Percentiles rank a stretch among this genome's conserved stretches.
phyloP scores from a whole-genome alignment of 2,797 vertebrate genomes.

The Crax fasciolata region DNA sequence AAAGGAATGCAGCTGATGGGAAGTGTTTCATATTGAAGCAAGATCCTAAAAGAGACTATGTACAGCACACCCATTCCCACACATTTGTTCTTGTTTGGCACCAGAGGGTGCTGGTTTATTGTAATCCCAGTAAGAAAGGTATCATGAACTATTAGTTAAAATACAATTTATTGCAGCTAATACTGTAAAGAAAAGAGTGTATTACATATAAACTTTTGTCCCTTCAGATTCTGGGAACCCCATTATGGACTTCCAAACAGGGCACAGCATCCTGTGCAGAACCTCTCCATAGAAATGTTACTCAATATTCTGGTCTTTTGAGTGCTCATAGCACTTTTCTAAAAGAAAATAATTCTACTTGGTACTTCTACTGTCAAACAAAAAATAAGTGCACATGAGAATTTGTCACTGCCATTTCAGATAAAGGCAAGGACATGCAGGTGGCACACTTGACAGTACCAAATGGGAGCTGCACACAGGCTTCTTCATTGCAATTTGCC shows the following conservation, averaged over 20 bases:
- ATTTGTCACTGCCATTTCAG: not conserved
- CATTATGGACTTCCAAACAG: not conserved
- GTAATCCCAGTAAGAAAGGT: not conserved
- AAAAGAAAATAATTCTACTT: not conserved
- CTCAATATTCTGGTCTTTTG: not conserved
- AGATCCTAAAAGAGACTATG: not conserved
- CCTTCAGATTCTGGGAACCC: not conserved
- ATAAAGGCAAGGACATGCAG: not conserved
- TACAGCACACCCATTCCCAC: not conserved
- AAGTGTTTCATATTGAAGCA: not conserved
- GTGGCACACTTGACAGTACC: not conserved
- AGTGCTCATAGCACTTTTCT: not conserved
- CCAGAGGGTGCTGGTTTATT: not conserved
- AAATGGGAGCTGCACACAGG: not conserved
- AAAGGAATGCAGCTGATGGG: not conserved
- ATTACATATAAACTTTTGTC: not conserved
- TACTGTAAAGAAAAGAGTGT: not conserved
- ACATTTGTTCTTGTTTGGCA: not conserved
- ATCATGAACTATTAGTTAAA: not conserved
- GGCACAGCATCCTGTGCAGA: not conserved
- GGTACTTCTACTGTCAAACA: not conserved
- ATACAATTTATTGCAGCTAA: not conserved
- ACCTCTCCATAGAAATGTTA: not conserved
- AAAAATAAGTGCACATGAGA: rapidly evolving
- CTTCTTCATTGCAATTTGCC: not conserved